Evolutionary conservation across 1,140 invertebrate species (phyloP), one percentile per base, ranked within the genome.

Genomic region (Pseudomyrmex dendroicus): DNA sequence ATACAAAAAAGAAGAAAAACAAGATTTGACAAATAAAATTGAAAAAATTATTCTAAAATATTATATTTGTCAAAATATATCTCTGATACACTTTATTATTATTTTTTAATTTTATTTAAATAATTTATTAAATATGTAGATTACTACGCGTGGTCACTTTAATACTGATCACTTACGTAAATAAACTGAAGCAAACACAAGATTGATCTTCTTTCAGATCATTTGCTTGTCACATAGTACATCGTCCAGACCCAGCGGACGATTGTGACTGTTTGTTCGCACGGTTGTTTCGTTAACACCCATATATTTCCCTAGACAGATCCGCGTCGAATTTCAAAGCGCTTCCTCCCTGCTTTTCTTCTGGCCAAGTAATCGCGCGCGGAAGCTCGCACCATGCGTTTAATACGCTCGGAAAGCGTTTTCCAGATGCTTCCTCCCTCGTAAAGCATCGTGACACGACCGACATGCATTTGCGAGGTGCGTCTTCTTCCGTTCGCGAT

Each of bases 311-410:
- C 68, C 68, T 57, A 46, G 1, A 35, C 72, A 48, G 63, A 76
- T 86, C 72, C 82, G 73, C 56, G 52, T 86, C 84, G 64, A 70
- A 78, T 86, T 86, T 86, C 84, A 86, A 86, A 86, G 84, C 63
- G 72, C 46, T 84, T 76, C 46, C 66, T 61, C 62, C 78, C 61
- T 44, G 68, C 35, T 4, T 68, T 57, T 22, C 57, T 63, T 52
- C 48, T 17, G 17, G 56, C 10, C 46, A 13, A 78, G 82, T 66
- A 62, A 84, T 84, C 82, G 63, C 57, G 62, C 82, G 44, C 77
- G 66, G 83, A 80, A 84, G 67, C 67, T 84, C 68, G 56, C 17
- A 17, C 64, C 17, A n/a, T 68, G n/a, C 61, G 66, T 57, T 84
- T 84, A 82, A 82, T 84, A 84, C 44, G 73, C 35, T 46, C 52